Evolutionary conservation across 2,797 vertebrate species (phyloP).

Genomic region (Galagoides demidoff): DNA sequence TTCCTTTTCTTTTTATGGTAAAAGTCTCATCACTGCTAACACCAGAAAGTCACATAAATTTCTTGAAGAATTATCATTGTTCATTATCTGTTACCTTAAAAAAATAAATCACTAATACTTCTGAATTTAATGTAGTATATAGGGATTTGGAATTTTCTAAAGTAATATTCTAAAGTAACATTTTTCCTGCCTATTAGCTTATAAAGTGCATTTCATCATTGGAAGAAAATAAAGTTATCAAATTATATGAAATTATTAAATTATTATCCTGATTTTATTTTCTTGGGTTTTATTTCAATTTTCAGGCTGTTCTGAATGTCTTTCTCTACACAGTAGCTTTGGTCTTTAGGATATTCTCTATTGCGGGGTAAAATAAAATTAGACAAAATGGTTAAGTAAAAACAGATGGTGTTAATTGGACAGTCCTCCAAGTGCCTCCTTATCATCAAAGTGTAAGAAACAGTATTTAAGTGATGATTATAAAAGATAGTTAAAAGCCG

Average conservation of each 20-base stretch:
- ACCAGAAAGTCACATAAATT: neutral
- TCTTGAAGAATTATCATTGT: neutral
- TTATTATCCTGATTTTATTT: conserved; percentile 15
- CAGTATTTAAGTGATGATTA: neutral
- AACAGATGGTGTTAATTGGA: neutral
- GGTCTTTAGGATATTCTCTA: neutral
- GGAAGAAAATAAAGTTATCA: neutral
- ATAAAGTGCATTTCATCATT: neutral
- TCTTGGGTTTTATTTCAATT: conserved; percentile 18
- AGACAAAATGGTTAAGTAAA: conserved; percentile 28
- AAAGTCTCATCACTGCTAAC: neutral
- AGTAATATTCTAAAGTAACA: neutral
- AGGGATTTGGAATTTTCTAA: neutral
- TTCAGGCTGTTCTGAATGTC: neutral
- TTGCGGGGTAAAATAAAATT: neutral
- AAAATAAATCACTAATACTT: neutral
- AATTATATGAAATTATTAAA: conserved; percentile 24
- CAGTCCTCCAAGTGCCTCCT: neutral
- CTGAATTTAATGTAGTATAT: neutral
- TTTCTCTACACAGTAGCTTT: neutral
- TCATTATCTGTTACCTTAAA: neutral
- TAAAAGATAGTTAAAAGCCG: neutral
- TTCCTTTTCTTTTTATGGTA: neutral
- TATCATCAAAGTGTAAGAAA: neutral
- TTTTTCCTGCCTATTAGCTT: neutral